phyloP scores from a whole-genome alignment of 1,140 invertebrate species.

The Pseudomyrmex flavicornis region DNA sequence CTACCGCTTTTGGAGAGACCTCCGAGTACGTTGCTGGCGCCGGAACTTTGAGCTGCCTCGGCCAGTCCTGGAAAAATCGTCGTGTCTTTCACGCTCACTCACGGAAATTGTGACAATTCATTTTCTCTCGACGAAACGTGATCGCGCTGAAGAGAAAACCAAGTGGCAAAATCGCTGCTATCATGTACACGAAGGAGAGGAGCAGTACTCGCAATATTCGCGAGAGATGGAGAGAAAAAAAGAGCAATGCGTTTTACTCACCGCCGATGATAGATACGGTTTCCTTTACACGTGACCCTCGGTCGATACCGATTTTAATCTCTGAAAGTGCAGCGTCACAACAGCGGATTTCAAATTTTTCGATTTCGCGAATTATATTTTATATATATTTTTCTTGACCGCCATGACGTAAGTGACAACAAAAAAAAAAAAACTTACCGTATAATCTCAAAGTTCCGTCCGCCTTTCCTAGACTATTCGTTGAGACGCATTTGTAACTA shows the following conservation, averaged over 20 bases:
- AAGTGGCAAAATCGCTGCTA: background rate
- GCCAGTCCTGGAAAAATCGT: slow-evolving; percentile 62
- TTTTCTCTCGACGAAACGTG: background rate
- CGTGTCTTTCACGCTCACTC: background rate
- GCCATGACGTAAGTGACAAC: background rate
- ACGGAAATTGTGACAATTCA: background rate
- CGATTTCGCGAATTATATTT: no score
- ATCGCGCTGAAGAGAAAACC: background rate
- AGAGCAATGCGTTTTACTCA: slow-evolving; percentile 57
- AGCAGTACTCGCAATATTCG: background rate
- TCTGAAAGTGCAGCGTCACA: slow-evolving; percentile 66
- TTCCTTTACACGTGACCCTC: slow-evolving; percentile 74
- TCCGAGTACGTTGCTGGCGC: slow-evolving; percentile 41
- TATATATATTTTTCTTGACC: background rate
- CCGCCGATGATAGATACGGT: slow-evolving; percentile 78
- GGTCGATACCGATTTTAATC: slow-evolving; percentile 74
- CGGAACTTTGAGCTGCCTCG: slow-evolving; percentile 71
- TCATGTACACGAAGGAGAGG: background rate
- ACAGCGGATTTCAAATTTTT: background rate
- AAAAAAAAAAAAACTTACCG: slow-evolving; percentile 87
- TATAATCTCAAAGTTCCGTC: slow-evolving; percentile 94
- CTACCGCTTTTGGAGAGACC: slow-evolving; percentile 16
- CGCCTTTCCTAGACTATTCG: slow-evolving; percentile 94
- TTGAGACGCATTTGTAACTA: slow-evolving; percentile 95
- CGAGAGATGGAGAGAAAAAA: background rate